phyloP scores from a whole-genome alignment of 1,140 invertebrate species.

The Oncopodura yosiiana region DNA sequence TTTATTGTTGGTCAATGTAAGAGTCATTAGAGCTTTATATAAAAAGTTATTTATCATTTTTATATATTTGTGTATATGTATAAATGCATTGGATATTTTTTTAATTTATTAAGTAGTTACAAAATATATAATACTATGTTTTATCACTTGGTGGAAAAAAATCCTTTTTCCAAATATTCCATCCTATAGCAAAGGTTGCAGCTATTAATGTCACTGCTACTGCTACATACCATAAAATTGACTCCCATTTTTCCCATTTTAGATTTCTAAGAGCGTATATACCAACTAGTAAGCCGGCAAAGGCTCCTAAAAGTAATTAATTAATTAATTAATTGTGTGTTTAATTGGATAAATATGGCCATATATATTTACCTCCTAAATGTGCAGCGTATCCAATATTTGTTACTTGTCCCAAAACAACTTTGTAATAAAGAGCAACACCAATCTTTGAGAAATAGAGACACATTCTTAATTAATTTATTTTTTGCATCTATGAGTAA shows the following conservation, averaged over 20 bases:
- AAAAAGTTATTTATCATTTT: too few relatives aligned
- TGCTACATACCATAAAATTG: constrained; percentile 26
- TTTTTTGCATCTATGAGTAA: too few relatives aligned
- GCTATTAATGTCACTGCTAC: constrained; percentile 11
- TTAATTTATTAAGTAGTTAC: too few relatives aligned
- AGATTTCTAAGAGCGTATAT: constrained; percentile 50
- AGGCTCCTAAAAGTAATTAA: too few relatives aligned
- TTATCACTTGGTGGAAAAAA: constrained; percentile 17
- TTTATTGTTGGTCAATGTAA: too few relatives aligned
- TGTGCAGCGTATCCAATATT: constrained; percentile 44
- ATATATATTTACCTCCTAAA: too few relatives aligned
- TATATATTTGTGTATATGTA: too few relatives aligned
- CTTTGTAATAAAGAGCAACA: constrained; percentile 41
- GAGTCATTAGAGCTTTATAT: too few relatives aligned
- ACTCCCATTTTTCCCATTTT: constrained; percentile 46
- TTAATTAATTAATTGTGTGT: too few relatives aligned
- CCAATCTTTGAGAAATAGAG: constrained; percentile 40
- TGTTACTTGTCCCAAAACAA: constrained; percentile 28
- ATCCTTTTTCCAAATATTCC: constrained; percentile 28
- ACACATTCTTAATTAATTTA: constrained; percentile 6
- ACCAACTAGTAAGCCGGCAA: constrained; percentile 49
- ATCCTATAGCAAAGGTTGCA: constrained; percentile 17
- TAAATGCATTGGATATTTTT: too few relatives aligned
- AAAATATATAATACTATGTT: neutral
- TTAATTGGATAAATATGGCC: too few relatives aligned